Conservation (phyloP, 2,113 vertebrate species). For the Mormoops blainvillei region DNA sequence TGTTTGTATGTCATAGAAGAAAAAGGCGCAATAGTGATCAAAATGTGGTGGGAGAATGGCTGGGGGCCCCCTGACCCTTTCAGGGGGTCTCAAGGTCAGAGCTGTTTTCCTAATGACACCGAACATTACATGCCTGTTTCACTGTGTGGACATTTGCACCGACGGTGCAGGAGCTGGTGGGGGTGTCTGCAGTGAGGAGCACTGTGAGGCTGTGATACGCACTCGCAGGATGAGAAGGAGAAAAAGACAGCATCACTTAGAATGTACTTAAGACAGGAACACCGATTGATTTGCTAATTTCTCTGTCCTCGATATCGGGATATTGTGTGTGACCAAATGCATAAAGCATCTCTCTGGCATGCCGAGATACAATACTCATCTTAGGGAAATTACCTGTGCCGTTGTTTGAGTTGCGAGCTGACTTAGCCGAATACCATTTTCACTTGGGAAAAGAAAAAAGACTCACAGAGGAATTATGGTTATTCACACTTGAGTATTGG, state of each 20-base stretch:
- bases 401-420: not conserved
- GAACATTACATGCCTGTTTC: not conserved
- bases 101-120: not conserved
- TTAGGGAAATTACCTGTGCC: not conserved
- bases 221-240: not conserved
- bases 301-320: not conserved
- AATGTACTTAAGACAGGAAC: not conserved
- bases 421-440: not conserved
- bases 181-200: rapidly evolving
- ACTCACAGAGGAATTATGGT: not conserved
- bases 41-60: not conserved
- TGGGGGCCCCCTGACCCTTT: not conserved
- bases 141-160: not conserved
- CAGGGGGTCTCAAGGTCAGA: not conserved
- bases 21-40: not conserved
- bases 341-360: not conserved
- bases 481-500: not conserved
- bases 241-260: not conserved
- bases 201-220: rapidly evolving
- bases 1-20: not conserved
- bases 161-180: rapidly evolving
- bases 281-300: not conserved
- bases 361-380: not conserved
- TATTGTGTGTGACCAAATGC: rapidly evolving
- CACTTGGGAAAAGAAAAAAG: not conserved